Evolutionary conservation across 1,140 invertebrate genomes (phyloP).

Genomic region (Drosophila willistoni): DNA sequence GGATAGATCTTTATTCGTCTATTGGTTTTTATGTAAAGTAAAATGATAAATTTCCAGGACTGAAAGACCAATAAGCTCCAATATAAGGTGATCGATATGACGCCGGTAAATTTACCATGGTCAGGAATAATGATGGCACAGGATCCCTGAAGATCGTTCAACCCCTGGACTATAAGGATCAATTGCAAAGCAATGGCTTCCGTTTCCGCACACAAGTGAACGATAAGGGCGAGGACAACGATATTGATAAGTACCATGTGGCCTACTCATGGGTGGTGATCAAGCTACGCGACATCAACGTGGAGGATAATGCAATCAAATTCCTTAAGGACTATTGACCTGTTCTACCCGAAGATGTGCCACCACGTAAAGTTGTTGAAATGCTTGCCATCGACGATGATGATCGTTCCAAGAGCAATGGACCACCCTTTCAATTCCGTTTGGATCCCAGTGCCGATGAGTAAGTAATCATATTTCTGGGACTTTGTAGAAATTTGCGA

Average conservation of each 20-base stretch:
- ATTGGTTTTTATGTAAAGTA: too few species aligned
- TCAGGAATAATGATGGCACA: slow-evolving; percentile 97
- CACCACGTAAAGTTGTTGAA: slow-evolving; percentile 95
- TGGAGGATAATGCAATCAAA: slow-evolving; percentile 96
- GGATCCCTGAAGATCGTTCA: slow-evolving; percentile 97
- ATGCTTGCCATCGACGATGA: slow-evolving; percentile 97
- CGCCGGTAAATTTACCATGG: slow-evolving; percentile 98
- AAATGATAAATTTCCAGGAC: too few species aligned
- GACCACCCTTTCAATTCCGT: slow-evolving; percentile 96
- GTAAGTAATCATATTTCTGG: too few species aligned
- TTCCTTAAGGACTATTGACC: slow-evolving; percentile 96
- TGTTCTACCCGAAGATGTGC: slow-evolving; percentile 94
- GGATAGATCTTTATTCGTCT: too few species aligned
- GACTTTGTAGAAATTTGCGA: too few species aligned
- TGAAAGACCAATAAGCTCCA: too few species aligned
- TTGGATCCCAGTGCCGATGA: slow-evolving; percentile 96
- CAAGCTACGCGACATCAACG: slow-evolving; percentile 96
- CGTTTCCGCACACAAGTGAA: slow-evolving; percentile 96
- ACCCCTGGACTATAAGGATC: slow-evolving; percentile 95
- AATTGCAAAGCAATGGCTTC: slow-evolving; percentile 95
- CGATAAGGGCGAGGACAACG: slow-evolving; percentile 96
- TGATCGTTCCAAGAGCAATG: slow-evolving; percentile 96
- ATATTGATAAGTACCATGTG: slow-evolving; percentile 97
- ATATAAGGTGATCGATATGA: slow-evolving; percentile 97
- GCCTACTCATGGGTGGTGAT: slow-evolving; percentile 98